Percentiles rank a stretch among this genome's conserved stretches.
Evolutionary conservation across 1,140 invertebrate genomes (phyloP).

Genomic region (Lordiphosa stackelbergi): DNA sequence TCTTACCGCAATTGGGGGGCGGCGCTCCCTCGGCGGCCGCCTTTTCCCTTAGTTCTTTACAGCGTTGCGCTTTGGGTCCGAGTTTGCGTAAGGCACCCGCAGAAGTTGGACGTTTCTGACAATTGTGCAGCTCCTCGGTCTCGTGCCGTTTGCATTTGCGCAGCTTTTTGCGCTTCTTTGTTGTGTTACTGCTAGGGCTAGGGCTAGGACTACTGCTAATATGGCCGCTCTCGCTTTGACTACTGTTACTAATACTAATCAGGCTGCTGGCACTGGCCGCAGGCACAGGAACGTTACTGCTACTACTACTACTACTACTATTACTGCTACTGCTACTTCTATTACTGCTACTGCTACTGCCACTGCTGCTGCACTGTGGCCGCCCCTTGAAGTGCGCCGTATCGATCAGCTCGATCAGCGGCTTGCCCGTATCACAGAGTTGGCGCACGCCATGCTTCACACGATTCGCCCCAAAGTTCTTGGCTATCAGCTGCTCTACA

Average conservation of each 20-base stretch:
- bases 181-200: conserved; percentile 43
- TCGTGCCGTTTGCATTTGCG: conserved; percentile 58
- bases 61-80: conserved; percentile 47
- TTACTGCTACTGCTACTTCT: conserved; percentile 29
- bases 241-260: conserved; percentile 74
- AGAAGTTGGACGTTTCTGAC: conserved; percentile 35
- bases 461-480: conserved; percentile 75
- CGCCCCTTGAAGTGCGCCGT: conserved; percentile 57
- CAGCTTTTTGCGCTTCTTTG: conserved; percentile 43
- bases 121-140: conserved; percentile 64
- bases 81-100: conserved; percentile 42
- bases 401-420: conserved; percentile 69
- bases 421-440: conserved; percentile 77
- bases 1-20: conserved; percentile 53
- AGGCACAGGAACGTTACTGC: conserved; percentile 66
- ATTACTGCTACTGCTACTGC: conserved; percentile 25
- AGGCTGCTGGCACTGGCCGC: conserved; percentile 61
- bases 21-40: conserved; percentile 35
- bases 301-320: conserved; percentile 37
- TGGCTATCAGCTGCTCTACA: conserved; percentile 77
- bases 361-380: conserved; percentile 53
- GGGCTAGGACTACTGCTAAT: conserved; percentile 56
- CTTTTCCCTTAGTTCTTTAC: conserved; percentile 46
- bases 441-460: conserved; percentile 76
- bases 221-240: conserved; percentile 67